Evolutionary conservation across 2,113 vertebrate species (phyloP), one percentile per base, ranked within the genome.

Genomic region (Oxyura jamaicensis): DNA sequence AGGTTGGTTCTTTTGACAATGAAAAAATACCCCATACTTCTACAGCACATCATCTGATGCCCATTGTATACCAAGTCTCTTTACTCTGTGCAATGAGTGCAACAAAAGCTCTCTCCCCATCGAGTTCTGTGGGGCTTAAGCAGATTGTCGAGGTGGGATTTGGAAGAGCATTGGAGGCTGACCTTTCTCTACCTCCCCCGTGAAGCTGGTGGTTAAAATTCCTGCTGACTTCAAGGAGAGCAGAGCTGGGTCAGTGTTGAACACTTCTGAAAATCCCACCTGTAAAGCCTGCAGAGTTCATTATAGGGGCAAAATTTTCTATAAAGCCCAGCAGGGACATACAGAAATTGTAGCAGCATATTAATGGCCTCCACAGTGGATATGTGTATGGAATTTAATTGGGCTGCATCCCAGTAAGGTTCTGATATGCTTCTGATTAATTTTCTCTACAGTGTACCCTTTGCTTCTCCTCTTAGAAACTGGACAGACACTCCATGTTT

Each of bases 201-300:
- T 68, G 84, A 92, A 28, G 3, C 77, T 1, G 1, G 17, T 88
- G 76, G 86, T 92, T 95, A 95, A 91, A 97, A 96, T 95, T 96
- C 88, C 90, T 93, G 73, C 90, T 91, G 95, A 89, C 80, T 92
- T 96, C 95, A 96, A 93, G 88, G 74, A 69, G 62, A 91, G 58
- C n/a, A 71, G 96, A 85, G 72, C 88, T 77, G 92, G 93, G 93
- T 93, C 83, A 93, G 55, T 62, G 74, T 39, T 58, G 92, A 94
- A 89, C 62, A 76, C 66, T 93, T 85, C 65, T 88, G 81, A 94
- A 96, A 94, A 97, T 93, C 96, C 88, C 94, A 95, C 96, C 93
- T 97, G 90, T 93, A 95, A 96, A 94, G 81, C 91, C 86, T 91
- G 63, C n/a, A 52, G 91, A 95, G 92, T 96, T 97, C 95, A 94